These are phyloP conservation scores for Dasysyrphus albostriatus DNA, from an alignment of 2,888 invertebrate species.

Conservation along the genomic window DNA sequence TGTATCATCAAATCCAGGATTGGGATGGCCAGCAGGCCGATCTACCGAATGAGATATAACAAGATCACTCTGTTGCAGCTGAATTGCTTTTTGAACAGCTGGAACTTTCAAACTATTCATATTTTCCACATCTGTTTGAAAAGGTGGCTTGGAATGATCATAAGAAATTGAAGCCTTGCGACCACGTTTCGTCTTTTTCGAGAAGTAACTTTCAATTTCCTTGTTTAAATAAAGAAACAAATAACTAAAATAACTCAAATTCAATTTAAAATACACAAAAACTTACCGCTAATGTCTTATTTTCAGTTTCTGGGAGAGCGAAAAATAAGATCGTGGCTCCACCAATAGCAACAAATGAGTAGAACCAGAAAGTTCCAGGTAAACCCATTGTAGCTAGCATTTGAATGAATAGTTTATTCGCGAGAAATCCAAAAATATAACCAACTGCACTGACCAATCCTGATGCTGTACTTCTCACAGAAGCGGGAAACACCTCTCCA, in stretches of 20 bases:
- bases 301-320: conserved; percentile 92
- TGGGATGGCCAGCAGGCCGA: conserved; percentile 77
- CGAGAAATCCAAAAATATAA: conserved; percentile 90
- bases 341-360: conserved; percentile 86
- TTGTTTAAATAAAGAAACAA: conserved; percentile 60
- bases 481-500: conserved; percentile 90
- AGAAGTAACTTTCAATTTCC: conserved; percentile 82
- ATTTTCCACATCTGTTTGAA: conserved; percentile 77
- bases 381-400: conserved; percentile 87
- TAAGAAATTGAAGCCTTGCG: conserved; percentile 45
- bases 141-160: conserved; percentile 65
- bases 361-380: conserved; percentile 90
- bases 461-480: conserved; percentile 89
- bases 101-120: conserved; percentile 79
- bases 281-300: conserved; percentile 86
- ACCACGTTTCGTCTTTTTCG: conserved; percentile 80
- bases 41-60: conserved; percentile 71
- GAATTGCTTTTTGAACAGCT: conserved; percentile 79
- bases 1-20: conserved; percentile 80
- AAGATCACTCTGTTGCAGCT: conserved; percentile 81
- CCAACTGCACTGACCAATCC: conserved; percentile 90
- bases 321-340: conserved; percentile 88
- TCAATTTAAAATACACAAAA: background rate
- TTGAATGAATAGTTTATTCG: conserved; percentile 90
- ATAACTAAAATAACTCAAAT: background rate